Evolutionary conservation across 2,797 vertebrate genomes (phyloP), one percentile per base, ranked within the genome.

Genomic region (Sebastes trivittatus): DNA sequence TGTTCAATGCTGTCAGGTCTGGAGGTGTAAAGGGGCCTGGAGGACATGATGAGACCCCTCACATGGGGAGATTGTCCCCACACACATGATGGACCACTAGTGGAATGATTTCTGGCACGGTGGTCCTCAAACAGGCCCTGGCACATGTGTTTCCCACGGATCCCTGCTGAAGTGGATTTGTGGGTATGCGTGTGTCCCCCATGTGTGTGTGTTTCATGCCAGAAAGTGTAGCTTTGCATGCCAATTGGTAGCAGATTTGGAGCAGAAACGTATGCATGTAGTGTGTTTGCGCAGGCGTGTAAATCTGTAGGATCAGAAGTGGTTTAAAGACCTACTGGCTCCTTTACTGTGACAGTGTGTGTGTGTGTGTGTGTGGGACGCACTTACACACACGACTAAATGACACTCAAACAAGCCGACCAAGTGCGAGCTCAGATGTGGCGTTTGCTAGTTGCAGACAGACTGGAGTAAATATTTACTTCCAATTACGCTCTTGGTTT

Each of bases 391-490:
- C 46, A 56, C 75, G 13, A 72, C 61, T 60, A 56, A 80, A 83
- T 76, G 72, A 85, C 78, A 82, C 68, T 56, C 59, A 61, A 82
- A 87, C 77, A 59, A 70, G 68, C 8, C 11, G 32, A 52, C n/a
- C 38, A n/a, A 70, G 79, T 49, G 59, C 30, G 38, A 59, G 55
- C 66, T 84, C 46, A 63, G 68, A 82, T 75, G 77, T 83, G 71
- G 46, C 77, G 70, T 88, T 84, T 81, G 58, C 73, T 9, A 3
- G 73, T 81, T 82, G 65, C 60, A 85, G 65, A 82, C 83, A 88
- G 60, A 82, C 83, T 81, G 67, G 25, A 80, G 81, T 87, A 89
- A 92, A 92, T 90, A 87, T 93, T 90, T 88, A 86, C 84, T 62
- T 34, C 64, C 83, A 87, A 80, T 92, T 86, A 85, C 23, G 42